These are phyloP conservation scores for Hippotragus niger DNA, from an alignment of 2,113 vertebrate genomes.

Conservation along the genomic window DNA sequence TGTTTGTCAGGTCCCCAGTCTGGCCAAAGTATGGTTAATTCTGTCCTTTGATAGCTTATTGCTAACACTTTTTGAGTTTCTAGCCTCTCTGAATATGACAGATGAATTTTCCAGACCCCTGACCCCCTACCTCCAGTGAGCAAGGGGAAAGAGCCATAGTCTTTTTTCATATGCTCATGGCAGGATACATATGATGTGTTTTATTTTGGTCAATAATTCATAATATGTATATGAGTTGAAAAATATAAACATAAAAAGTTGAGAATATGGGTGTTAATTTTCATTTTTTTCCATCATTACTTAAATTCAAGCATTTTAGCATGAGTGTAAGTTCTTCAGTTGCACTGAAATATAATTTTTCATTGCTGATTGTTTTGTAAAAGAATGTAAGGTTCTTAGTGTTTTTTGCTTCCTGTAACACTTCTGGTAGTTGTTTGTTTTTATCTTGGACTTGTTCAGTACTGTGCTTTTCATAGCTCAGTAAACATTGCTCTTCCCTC, in stretches of 20 bases:
- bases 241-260: neutral
- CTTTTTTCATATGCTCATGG: neutral
- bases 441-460: neutral
- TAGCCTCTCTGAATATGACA: neutral
- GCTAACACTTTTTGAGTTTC: neutral
- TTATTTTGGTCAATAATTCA: neutral
- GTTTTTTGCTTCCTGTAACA: neutral
- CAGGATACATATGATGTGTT: neutral
- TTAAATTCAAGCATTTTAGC: neutral
- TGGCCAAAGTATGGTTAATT: neutral
- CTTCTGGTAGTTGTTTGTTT: neutral
- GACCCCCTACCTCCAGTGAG: neutral
- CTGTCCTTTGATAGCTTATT: neutral
- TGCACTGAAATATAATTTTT: neutral
- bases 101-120: neutral
- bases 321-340: neutral
- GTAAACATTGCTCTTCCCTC: neutral
- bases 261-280: neutral
- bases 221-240: neutral
- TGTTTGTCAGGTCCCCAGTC: neutral
- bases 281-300: neutral
- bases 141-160: neutral
- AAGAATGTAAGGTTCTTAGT: neutral
- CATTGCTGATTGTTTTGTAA: neutral
- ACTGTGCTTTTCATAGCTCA: neutral